Evolutionary conservation across 1,140 invertebrate genomes (phyloP), one percentile per base, ranked within the genome.

Genomic region (Calephelis virginiensis): DNA sequence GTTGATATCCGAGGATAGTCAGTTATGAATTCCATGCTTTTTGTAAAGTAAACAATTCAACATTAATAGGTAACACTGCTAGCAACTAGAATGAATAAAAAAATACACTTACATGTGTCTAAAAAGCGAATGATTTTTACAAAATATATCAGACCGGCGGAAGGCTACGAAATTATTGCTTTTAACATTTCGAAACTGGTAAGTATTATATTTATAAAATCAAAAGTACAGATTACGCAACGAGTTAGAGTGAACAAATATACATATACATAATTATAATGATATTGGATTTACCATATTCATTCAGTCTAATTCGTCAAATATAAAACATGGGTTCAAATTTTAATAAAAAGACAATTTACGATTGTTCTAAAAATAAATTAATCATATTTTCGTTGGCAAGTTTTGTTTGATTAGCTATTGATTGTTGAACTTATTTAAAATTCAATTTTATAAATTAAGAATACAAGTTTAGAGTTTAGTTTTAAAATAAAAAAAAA

Each of bases 141-240:
- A 71, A 70, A 67, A 71, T 56, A 56, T 68, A 64, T 65, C 83
- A 83, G 83, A 83, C 81, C 86, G 82, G 77, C 81, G 62, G 59
- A 85, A 87, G 77, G 79, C 80, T 76, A 73, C 72, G 72, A 81
- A 83, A 84, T 85, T 87, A 89, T 87, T 89, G 83, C 82, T 89
- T 70, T 56, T 79, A 63, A 61, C 61, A 64, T 61, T 66, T 71
- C 50, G 12, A 50, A 46, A 62, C 40, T 45, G 60, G 38, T 17
- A n/a, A n/a, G n/a, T n/a, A 61, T 40, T 45, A 13, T 61, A 40
- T 13, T 9, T 10, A 40, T 17, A 40, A n/a, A 61, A 66, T 50
- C 6, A 68, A 64, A 45, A 63, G 40, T 40, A 60, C 13, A 61
- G 8, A 43, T 13, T 13, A 40, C 37, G 9, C 49, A 14, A 53